These are phyloP conservation scores for Athalia rosae DNA, from an alignment of 2,888 invertebrate genomes.

Conservation along the genomic window DNA sequence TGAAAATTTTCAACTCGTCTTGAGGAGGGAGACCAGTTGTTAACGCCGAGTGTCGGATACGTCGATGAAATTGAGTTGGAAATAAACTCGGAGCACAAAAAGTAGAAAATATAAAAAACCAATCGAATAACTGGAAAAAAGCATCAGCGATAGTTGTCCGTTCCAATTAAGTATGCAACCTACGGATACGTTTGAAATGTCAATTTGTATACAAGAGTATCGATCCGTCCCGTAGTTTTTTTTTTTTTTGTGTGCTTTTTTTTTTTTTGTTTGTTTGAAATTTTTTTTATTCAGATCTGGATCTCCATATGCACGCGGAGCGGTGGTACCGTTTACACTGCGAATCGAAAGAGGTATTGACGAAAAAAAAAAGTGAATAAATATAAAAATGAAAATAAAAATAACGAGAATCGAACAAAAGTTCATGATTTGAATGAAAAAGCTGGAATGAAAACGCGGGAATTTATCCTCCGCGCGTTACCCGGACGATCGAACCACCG, in stretches of 20 bases:
- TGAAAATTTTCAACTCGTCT: no score
- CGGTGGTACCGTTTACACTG: no score
- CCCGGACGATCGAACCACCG: neutral
- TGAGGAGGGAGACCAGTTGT: no score
- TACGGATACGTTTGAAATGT: neutral
- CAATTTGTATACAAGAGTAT: conserved; percentile 3
- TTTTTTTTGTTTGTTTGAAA: no score
- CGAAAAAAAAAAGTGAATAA: neutral
- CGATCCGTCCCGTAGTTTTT: no score
- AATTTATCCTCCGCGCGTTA: conserved; percentile 7
- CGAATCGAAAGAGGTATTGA: no score
- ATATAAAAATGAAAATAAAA: neutral
- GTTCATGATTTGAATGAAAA: conserved; percentile 26
- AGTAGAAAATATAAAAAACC: neutral
- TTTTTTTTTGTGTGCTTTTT: no score
- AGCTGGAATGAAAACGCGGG: conserved; percentile 20
- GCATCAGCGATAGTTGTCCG: conserved; percentile 10
- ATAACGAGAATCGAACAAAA: neutral
- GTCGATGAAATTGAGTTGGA: no score
- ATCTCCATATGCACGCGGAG: no score
- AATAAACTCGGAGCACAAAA: no score
- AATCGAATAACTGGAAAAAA: neutral
- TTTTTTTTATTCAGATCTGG: no score
- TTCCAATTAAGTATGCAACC: neutral
- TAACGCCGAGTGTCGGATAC: no score